phyloP scores from a whole-genome alignment of 2,888 invertebrate genomes.

The Scaptomyza cyrtandrae region DNA sequence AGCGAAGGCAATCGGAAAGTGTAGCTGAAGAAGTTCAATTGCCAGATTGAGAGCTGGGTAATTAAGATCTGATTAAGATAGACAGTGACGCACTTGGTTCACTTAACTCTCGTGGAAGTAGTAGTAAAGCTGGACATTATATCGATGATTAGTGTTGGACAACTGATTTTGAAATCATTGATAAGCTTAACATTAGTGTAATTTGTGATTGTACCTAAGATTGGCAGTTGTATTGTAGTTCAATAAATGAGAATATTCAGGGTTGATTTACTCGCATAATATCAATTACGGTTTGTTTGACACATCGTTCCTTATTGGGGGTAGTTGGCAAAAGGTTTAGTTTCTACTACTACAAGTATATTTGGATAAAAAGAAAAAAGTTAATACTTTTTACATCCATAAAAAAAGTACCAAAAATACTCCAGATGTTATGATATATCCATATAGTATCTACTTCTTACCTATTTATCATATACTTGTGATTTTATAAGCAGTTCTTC shows the following conservation, averaged over 20 bases:
- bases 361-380: too few species aligned
- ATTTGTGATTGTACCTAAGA: slow-evolving; percentile 4
- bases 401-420: too few species aligned
- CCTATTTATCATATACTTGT: too few species aligned
- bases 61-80: slow-evolving; percentile 62
- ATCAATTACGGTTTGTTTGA: not conserved
- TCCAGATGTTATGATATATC: too few species aligned
- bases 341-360: too few species aligned
- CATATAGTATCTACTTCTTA: too few species aligned
- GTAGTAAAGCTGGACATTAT: slow-evolving; percentile 30
- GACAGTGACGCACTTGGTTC: slow-evolving; percentile 1
- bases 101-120: slow-evolving; percentile 1
- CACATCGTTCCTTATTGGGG: not conserved
- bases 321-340: not conserved
- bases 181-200: slow-evolving; percentile 18
- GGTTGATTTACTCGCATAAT: not conserved
- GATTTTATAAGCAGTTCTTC: too few species aligned
- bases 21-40: slow-evolving; percentile 32
- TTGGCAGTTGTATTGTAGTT: not conserved
- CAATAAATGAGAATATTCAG: not conserved
- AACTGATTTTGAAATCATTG: slow-evolving; percentile 30
- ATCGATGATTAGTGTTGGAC: slow-evolving; percentile 31
- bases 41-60: slow-evolving; percentile 30
- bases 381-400: too few species aligned
- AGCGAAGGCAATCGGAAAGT: slow-evolving; percentile 28